Evolutionary conservation across 2,888 invertebrate genomes (phyloP), one percentile per base, ranked within the genome.

Genomic region (Pristionchus mayeri): DNA sequence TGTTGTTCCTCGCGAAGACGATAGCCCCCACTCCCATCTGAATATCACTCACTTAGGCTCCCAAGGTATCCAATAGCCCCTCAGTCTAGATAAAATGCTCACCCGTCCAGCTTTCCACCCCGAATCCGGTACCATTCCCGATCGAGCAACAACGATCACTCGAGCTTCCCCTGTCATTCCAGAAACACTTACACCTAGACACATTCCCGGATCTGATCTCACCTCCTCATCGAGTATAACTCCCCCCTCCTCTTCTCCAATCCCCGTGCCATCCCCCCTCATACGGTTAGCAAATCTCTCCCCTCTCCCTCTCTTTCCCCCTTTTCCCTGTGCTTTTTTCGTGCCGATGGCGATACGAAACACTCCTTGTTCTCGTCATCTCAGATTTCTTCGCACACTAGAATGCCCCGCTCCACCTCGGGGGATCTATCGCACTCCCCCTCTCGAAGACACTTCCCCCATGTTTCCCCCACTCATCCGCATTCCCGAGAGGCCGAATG

Each of bases 1-100:
- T 86, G 86, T 80, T 90, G 90, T 63, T 24, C 76, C 1, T 34
- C 50, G 30, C 40, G 84, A 34, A 54, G 84, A 50, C 60, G 84
- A 76, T 75, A 52, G 37, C 54, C 34, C 52, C 11, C n/a, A 13
- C 11, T 75, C 6, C n/a, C n/a, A n/a, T n/a, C n/a, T n/a, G n/a
- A n/a, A n/a, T n/a, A n/a, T n/a, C n/a, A 6, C 57, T 9, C 27
- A 9, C 57, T 24, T 57, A 57, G 57, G 57, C 57, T 24, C 57
- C n/a, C n/a, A 57, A 57, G 52, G 52, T n/a, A 16, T 21, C 52
- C 52, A 16, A 21, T 21, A 52, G 52, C 52, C 16, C 52, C 52
- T 52, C n/a, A 52, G n/a, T n/a, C 30, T 63, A 63, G 63, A 2
- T 18, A 21, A 27, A 63, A 34, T 34, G 63, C 18, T 63, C 63